Percentiles rank a stretch among this genome's conserved stretches.
phyloP scores from a whole-genome alignment of 2,113 vertebrate species.

The Oncorhynchus keta region DNA sequence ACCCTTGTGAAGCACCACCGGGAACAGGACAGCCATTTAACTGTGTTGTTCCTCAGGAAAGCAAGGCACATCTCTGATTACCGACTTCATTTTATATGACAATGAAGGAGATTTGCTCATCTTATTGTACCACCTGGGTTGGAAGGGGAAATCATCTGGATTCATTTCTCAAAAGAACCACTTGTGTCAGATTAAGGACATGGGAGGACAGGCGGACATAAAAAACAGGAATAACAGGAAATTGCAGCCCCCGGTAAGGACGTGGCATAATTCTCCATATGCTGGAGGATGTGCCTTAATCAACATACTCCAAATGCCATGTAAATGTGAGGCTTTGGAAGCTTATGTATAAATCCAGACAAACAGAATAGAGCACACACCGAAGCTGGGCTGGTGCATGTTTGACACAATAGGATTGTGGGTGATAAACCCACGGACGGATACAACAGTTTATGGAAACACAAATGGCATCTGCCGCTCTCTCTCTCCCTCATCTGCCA shows the following conservation, averaged over 20 bases:
- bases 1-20: constrained; percentile 5
- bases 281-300: constrained; percentile 48
- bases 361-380: constrained; percentile 18
- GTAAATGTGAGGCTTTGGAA: constrained; percentile 48
- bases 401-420: constrained; percentile 6
- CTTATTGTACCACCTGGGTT: constrained; percentile 22
- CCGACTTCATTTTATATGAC: constrained; percentile 30
- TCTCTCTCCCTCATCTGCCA: constrained; percentile 55
- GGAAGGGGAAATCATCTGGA: constrained; percentile 40
- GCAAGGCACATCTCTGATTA: constrained; percentile 53
- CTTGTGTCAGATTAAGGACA: constrained; percentile 46
- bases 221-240: constrained; percentile 12
- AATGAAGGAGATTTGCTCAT: constrained; percentile 30
- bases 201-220: constrained; percentile 21
- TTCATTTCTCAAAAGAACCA: constrained; percentile 39
- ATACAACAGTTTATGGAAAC: constrained; percentile 51
- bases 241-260: neutral
- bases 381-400: constrained; percentile 36
- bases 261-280: constrained; percentile 34
- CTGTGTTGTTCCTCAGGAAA: constrained; percentile 3
- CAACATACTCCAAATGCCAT: constrained; percentile 46
- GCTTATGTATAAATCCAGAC: constrained; percentile 37
- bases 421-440: constrained; percentile 15
- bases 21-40: constrained; percentile 39
- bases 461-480: constrained; percentile 68